Evolutionary conservation across 1,140 invertebrate genomes (phyloP), one percentile per base, ranked within the genome.

Genomic region (Drosophila pandora): DNA sequence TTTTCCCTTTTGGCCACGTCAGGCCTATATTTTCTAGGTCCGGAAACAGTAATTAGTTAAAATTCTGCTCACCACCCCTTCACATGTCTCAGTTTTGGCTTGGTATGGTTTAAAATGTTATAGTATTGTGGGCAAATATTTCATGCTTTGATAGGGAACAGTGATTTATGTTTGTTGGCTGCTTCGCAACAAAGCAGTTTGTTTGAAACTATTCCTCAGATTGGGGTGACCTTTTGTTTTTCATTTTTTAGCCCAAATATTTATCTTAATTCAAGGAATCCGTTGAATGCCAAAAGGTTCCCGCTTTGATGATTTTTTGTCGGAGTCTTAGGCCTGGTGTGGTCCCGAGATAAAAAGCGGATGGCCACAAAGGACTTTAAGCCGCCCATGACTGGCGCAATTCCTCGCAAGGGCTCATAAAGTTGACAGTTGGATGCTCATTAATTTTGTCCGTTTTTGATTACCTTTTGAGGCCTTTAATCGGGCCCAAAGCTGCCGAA

Each of bases 301-400:
- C 28, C 55, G 34, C 75, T 80, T 80, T 80, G 63, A 76, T 80
- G 77, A 70, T 79, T 75, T 71, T 58, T 69, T 77, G 37, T 21
- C 23, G 13, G 10, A 39, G 22, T 25, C 23, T 22, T 50, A 41
- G 25, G 59, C 45, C 43, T 28, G 25, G 30, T 63, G n/a, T 10
- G 25, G 43, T 9, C 28, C 10, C 12, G 9, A 70, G 67, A 71
- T 71, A 71, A 71, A 59, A 53, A 60, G 23, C 43, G 13, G 22
- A 30, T 54, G 48, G 12, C 63, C 62, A 56, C 62, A 69, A 48
- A 67, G 54, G 32, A 69, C 56, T 55, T 55, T 30, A 23, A 30
- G 21, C 41, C 41, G 30, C 30, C 52, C 62, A 49, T 69, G 65
- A 69, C 63, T 49, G 64, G 56, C 67, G 37, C 37, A 34, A 64